phyloP scores from a whole-genome alignment of 2,888 invertebrate genomes.

The Phytoseiulus persimilis region DNA sequence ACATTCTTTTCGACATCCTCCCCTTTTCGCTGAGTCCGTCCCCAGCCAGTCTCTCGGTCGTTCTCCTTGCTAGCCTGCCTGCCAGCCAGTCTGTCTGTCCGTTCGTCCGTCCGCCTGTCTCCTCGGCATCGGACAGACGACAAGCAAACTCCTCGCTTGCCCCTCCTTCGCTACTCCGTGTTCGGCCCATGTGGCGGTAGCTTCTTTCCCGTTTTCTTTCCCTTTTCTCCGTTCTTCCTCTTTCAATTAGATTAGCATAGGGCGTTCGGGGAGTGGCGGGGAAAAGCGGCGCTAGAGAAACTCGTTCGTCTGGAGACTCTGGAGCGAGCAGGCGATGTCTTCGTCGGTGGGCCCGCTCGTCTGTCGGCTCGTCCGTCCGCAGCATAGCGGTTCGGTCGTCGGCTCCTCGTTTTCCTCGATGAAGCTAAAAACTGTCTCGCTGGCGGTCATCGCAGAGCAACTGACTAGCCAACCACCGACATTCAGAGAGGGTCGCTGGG shows the following conservation, averaged over 20 bases:
- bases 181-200: neutral
- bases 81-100: too few relatives aligned
- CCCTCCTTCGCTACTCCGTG: neutral
- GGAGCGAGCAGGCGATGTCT: neutral
- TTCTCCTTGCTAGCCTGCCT: too few relatives aligned
- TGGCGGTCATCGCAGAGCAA: neutral
- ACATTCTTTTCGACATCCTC: neutral
- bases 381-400: neutral
- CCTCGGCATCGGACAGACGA: neutral
- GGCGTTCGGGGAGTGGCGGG: neutral
- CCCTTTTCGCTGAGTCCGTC: neutral
- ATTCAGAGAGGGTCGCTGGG: neutral
- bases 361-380: neutral
- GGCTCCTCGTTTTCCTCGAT: neutral
- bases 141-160: neutral
- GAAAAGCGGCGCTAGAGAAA: neutral
- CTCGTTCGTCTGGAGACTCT: neutral
- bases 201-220: neutral
- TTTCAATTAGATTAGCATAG: slow-evolving; percentile 5
- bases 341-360: neutral
- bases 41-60: neutral
- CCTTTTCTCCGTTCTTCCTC: neutral
- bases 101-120: neutral
- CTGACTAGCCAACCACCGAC: neutral
- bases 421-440: neutral